Conservation (phyloP, 53 echinoderm and acorn worm species). For the Mesocentrotus franciscanus region DNA sequence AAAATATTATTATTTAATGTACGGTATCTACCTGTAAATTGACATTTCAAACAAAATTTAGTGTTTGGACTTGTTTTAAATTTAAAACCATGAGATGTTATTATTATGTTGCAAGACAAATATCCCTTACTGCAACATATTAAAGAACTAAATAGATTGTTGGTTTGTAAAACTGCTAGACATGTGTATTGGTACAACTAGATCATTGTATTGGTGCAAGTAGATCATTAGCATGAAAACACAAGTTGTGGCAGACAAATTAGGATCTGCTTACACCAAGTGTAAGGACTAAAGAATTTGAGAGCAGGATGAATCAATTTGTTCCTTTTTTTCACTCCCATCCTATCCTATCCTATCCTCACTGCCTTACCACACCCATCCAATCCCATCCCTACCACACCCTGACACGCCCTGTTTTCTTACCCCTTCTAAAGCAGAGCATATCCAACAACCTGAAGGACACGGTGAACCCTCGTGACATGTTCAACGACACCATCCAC, state of each 20-base stretch:
- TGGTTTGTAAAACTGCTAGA: too few species aligned
- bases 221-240: neutral
- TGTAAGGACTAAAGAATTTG: neutral
- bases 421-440: slow-evolving; percentile 79
- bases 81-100: too few species aligned
- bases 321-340: slow-evolving; percentile 15
- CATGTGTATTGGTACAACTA: too few species aligned
- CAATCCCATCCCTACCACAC: neutral
- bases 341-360: neutral
- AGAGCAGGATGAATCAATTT: slow-evolving; percentile 34
- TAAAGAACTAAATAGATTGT: too few species aligned
- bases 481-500: slow-evolving; percentile 98
- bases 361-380: neutral
- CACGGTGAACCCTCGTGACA: slow-evolving; percentile 96
- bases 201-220: neutral
- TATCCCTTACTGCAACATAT: too few species aligned
- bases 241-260: neutral
- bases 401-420: neutral
- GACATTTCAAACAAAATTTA: too few species aligned
- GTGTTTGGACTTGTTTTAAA: too few species aligned
- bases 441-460: slow-evolving; percentile 97
- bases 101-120: too few species aligned
- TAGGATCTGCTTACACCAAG: neutral
- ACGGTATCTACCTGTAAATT: too few species aligned
- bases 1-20: too few species aligned